phyloP scores from a whole-genome alignment of 2,113 vertebrate species.

The Rhegmatorhina hoffmannsi region DNA sequence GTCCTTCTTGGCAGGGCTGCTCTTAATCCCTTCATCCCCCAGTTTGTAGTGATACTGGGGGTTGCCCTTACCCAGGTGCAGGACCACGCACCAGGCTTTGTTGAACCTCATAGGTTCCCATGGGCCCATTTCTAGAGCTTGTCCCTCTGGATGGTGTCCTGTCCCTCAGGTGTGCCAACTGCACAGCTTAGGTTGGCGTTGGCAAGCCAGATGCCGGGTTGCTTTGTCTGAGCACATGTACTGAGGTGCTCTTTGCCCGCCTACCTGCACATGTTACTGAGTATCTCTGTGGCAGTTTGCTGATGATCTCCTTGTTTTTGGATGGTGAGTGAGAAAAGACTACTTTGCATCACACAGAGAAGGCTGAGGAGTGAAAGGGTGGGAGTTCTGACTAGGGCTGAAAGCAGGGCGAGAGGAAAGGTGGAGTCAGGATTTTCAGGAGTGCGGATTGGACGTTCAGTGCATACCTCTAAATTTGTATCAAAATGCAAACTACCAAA shows the following conservation, averaged over 20 bases:
- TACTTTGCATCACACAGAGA: background rate
- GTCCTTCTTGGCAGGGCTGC: background rate
- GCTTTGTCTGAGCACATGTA: background rate
- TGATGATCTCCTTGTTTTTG: background rate
- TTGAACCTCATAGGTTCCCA: background rate
- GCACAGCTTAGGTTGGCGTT: background rate
- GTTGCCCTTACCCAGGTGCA: background rate
- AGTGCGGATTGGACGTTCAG: background rate
- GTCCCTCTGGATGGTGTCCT: background rate
- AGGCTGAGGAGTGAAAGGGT: background rate
- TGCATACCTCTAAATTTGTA: background rate
- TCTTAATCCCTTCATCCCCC: background rate
- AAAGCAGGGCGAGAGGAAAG: background rate
- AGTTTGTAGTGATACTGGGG: background rate
- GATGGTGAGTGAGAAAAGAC: background rate
- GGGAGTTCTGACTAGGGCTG: background rate
- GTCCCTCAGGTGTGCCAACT: background rate
- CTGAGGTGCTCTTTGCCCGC: background rate
- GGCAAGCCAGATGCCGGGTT: background rate
- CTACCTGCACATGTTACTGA: rapidly evolving
- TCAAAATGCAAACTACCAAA: background rate
- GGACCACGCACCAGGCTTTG: background rate
- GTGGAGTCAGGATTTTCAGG: background rate
- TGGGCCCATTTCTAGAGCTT: background rate
- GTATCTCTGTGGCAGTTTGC: background rate